phyloP scores from a whole-genome alignment of 2,888 invertebrate species.

The Synergus umbraculus region DNA sequence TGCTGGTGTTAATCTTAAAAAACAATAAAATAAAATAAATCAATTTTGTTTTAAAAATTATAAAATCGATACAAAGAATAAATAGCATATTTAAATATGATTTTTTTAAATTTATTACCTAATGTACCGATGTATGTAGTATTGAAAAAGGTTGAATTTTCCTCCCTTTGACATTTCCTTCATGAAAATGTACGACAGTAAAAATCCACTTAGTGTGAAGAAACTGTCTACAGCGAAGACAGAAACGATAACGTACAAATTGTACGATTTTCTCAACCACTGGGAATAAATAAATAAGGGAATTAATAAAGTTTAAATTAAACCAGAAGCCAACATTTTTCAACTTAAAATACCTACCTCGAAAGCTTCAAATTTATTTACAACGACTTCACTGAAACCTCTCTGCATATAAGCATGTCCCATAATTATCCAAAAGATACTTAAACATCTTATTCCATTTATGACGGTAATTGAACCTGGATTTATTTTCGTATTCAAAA shows the following conservation, averaged over 20 bases:
- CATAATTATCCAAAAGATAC: slow-evolving; percentile 77
- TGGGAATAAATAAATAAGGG: slow-evolving; percentile 49
- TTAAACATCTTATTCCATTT: slow-evolving; percentile 79
- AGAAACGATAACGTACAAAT: slow-evolving; percentile 75
- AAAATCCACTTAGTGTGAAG: slow-evolving; percentile 76
- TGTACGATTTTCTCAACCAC: slow-evolving; percentile 73
- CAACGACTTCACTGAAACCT: not conserved
- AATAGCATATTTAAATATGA: not conserved
- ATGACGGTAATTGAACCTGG: slow-evolving; percentile 72
- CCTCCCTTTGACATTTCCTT: slow-evolving; percentile 69
- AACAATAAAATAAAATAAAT: not conserved
- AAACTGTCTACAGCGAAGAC: slow-evolving; percentile 78
- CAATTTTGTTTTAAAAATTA: slow-evolving; percentile 44
- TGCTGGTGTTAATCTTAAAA: slow-evolving; percentile 79
- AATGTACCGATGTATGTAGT: slow-evolving; percentile 77
- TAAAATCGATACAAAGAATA: too few relatives aligned
- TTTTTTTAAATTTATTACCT: slow-evolving; percentile 65
- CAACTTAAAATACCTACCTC: not conserved
- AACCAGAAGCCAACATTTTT: not conserved
- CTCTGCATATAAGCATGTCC: slow-evolving; percentile 69
- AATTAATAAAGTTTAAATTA: not conserved
- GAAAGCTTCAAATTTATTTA: not conserved
- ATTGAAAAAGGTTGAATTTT: slow-evolving; percentile 72
- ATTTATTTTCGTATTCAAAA: slow-evolving; percentile 67
- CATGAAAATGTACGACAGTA: slow-evolving; percentile 75